Base-by-base conservation (phyloP, 2,888 invertebrate genomes). In the Bombylius major region DNA sequence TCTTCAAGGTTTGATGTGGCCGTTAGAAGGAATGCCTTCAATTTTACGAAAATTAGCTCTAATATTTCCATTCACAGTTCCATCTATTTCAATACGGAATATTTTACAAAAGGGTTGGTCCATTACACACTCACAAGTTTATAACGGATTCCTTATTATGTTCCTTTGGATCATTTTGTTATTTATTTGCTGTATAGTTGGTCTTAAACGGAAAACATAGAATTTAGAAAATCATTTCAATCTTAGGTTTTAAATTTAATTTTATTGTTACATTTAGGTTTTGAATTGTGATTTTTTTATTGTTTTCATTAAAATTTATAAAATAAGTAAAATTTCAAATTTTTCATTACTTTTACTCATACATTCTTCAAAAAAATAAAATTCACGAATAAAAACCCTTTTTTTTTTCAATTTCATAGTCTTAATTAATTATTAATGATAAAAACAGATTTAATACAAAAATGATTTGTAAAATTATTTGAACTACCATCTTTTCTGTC, bases 61-160 rank as follows among this genome's bases (percentile, higher is more conserved):
- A 51, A 69, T 76, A 2, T 75, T 90, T 5, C 94, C 94, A 0
- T 86, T 89, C 68, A 94, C 93, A 0, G 73, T 89, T 54, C 85
- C 91, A 0, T 82, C 87, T 0, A 81, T 82, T 59, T 83, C 91
- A 0, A 77, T 92, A 54, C 76, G 93, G 59, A 84, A 83, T 63
- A 78, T 92, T 55, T 77, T 89, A 65, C 84, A 84, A 58, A 85
- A 87, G 68, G 92, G 91, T 0, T 83, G 84, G 76, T 70, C 80
- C 1, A 75, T 91, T 45, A 71, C 77, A 1, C 79, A 89, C 57
- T 76, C 80, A 0, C 77, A 83, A 23, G 89, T 93, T 11, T 85
- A 85, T 70, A 77, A 76, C 54, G 93, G 92, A 0, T 85, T 89
- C 64, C 68, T 86, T 0, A 79, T 86, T 1, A 79, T 82, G 34